Evolutionary conservation across 92 coral and sea anemone species (phyloP).

Genomic region (Parazoanthus swiftii): DNA sequence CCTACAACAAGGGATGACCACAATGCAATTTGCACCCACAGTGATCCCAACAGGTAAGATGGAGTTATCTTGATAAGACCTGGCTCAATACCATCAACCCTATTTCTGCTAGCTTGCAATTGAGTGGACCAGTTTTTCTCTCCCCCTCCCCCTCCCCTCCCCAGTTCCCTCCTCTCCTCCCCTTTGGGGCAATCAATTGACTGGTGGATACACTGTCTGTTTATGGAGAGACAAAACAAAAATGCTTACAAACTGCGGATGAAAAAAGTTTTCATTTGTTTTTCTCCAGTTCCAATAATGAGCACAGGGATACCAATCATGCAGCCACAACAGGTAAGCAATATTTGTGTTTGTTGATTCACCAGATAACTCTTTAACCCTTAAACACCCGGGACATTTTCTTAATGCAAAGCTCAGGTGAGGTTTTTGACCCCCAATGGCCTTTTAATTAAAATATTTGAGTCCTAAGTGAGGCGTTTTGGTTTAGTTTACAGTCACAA

Average conservation of each 20-base stretch:
- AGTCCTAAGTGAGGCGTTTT: too few relatives aligned
- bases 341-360: not conserved
- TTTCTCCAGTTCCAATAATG: constrained; percentile 33
- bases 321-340: constrained; percentile 38
- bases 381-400: not conserved
- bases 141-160: too few relatives aligned
- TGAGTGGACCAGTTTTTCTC: too few relatives aligned
- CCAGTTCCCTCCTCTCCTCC: too few relatives aligned
- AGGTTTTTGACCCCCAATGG: too few relatives aligned
- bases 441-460: too few relatives aligned
- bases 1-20: constrained; percentile 67
- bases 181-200: too few relatives aligned
- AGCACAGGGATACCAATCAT: constrained; percentile 40
- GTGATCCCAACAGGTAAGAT: constrained; percentile 87
- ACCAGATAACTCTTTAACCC: not conserved
- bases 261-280: not conserved
- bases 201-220: too few relatives aligned
- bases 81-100: too few relatives aligned
- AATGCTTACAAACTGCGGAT: not conserved
- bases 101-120: too few relatives aligned
- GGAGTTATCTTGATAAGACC: not conserved
- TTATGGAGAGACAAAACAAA: not conserved
- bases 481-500: too few relatives aligned
- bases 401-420: too few relatives aligned
- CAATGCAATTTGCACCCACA: constrained; percentile 90